Base-by-base conservation (phyloP, 2,888 invertebrate genomes). In the Athetis lepigone region DNA sequence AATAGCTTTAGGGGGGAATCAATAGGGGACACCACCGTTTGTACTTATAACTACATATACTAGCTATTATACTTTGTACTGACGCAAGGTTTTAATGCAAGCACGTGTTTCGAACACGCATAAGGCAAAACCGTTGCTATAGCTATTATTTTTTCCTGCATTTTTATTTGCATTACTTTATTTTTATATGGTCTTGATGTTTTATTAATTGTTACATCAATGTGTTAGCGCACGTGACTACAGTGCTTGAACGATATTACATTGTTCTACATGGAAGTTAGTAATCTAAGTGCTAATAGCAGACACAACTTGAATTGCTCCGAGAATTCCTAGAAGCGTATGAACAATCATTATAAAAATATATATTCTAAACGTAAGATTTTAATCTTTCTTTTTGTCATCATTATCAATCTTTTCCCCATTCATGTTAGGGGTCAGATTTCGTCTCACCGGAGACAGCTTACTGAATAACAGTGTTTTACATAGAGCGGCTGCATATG, bases 1-100 rank as follows among this genome's bases (percentile, higher is more conserved):
- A 82, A 82, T 73, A 76, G 77, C 74, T 73, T 55, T 56, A 62
- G 79, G 80, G 79, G n/a, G 77, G 54, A 61, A 61, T 64, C 64
- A 70, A 72, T 73, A n/a, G 46, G 43, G 51, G 37, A 40, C 42
- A 43, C 42, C 36, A 51, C 49, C 13, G 19, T 60, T 61, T 50
- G 23, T 57, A n/a, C n/a, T n/a, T n/a, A 13, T 60, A 11, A 25
- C 29, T 59, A 54, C 25, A 21, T 58, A 46, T 33, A 51, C 25
- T 39, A 46, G 21, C 45, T 67, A 58, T 50, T 64, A 13, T 56
- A 56, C 33, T 13, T 49, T 52, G 29, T 50, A 21, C n/a, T 81
- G 82, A 81, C 72, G 66, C 36, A 78, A 61, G 18, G 43, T 72
- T 63, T 61, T 52, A 63, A 80, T 75, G 69, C 66, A 64, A 68